Base-by-base conservation (phyloP, 2,888 invertebrate species). In the Eristalis arbustorum region DNA sequence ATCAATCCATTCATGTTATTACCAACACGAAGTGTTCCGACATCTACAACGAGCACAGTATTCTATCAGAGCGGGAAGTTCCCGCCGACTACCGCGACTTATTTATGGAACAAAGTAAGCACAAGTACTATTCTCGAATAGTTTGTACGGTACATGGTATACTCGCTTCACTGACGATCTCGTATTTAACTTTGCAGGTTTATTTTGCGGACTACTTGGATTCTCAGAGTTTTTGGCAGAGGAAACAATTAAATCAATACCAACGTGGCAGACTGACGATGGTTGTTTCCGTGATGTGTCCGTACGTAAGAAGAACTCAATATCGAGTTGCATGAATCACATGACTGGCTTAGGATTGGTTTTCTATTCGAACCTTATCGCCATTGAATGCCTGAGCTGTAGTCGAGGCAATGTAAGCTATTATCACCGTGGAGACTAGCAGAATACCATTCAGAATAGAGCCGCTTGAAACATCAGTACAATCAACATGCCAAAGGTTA, bases 91-190 rank as follows among this genome's bases (percentile, higher is more conserved):
- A 91, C 82, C 89, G 89, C 59, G 92, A 92, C 88, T 90, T 92
- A 40, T 92, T 90, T 89, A 88, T 92, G 79, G 92, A 92, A 79
- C 92, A 92, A 88, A 90, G 92, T 92, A 76, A 89, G 90, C 81
- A 28, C 31, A 67, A 73, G 34, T 2, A n/a, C 34, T 61, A 69
- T 73, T 61, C 18, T 18, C n/a, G 6, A 8, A 13, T 28, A n/a
- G 14, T 28, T 25, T 59, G 23, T 25, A 11, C 23, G 23, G n/a
- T 25, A 6, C 28, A n/a, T 1, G 13, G n/a, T 1, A 10, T 18
- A 18, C 23, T n/a, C 56, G 14, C 8, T 37, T 13, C 31, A 34
- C 13, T 40, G 13, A 40, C 13, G 3, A 31, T 34, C 23, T 14
- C 34, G 37, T 22, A 3, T 64, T 78, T 34, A n/a, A 22, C 23